phyloP scores from a whole-genome alignment of 2,888 invertebrate genomes.

The Lasioglossum lativentre region DNA sequence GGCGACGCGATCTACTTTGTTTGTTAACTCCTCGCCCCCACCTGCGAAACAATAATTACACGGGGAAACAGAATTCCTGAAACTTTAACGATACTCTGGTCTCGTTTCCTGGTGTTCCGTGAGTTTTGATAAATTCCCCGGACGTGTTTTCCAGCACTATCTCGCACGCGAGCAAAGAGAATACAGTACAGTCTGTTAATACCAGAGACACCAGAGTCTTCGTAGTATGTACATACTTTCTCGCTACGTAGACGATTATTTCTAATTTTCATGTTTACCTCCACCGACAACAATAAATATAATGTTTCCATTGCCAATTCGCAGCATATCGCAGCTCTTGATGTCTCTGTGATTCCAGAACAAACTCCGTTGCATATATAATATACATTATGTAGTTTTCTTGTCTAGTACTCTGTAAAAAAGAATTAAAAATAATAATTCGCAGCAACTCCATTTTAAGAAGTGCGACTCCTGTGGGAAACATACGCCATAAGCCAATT shows the following conservation, averaged over 20 bases:
- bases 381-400: no score
- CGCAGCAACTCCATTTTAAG: not conserved
- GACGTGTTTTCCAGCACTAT: not conserved
- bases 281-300: not conserved
- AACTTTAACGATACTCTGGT: slow-evolving; percentile 25
- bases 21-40: not conserved
- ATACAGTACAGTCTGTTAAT: slow-evolving; percentile 6
- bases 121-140: slow-evolving; percentile 28
- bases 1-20: not conserved
- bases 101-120: slow-evolving; percentile 2
- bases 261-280: not conserved
- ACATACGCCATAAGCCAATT: not conserved
- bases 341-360: no score
- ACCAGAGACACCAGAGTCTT: not conserved
- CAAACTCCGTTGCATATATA: no score
- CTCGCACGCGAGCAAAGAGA: not conserved
- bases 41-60: slow-evolving; percentile 31
- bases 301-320: not conserved
- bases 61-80: slow-evolving; percentile 14
- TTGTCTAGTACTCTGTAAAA: no score
- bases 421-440: no score
- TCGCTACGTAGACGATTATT: not conserved
- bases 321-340: no score
- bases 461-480: not conserved
- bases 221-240: not conserved